Percentiles rank a stretch among this genome's conserved stretches.
phyloP scores from a whole-genome alignment of 2,888 invertebrate genomes.

The Ctena decussata region DNA sequence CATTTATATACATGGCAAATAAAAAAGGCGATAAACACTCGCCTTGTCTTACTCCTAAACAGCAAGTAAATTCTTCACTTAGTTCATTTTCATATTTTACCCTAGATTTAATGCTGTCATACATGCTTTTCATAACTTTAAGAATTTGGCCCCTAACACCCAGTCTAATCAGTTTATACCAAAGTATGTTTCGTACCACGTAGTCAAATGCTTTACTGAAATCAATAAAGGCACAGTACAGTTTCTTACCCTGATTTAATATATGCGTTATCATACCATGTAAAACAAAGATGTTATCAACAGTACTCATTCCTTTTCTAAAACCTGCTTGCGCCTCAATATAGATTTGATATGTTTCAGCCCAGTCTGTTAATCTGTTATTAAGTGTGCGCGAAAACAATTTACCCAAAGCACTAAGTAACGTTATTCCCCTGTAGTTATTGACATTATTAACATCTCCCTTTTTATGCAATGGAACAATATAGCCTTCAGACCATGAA shows the following conservation, averaged over 20 bases:
- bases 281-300: conserved; percentile 22
- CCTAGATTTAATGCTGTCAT: conserved; percentile 19
- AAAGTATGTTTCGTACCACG: conserved; percentile 14
- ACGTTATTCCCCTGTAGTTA: conserved; percentile 26
- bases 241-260: conserved; percentile 16
- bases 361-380: background rate
- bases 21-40: conserved; percentile 44
- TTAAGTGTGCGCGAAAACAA: conserved; percentile 9
- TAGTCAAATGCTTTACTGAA: conserved; percentile 37
- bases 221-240: conserved; percentile 33
- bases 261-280: conserved; percentile 14
- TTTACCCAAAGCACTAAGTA: conserved; percentile 13
- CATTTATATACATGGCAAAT: no score
- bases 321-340: background rate
- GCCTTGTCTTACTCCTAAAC: conserved; percentile 27
- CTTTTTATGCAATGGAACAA: conserved; percentile 14
- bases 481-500: conserved; percentile 8
- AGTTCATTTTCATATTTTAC: conserved; percentile 11
- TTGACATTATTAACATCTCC: background rate
- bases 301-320: conserved; percentile 5
- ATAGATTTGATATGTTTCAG: background rate
- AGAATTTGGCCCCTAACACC: conserved; percentile 20
- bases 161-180: conserved; percentile 19
- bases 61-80: conserved; percentile 23
- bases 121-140: conserved; percentile 21